These are phyloP conservation scores for Dendroctonus valens DNA, from an alignment of 1,140 invertebrate genomes.

Conservation along the genomic window DNA sequence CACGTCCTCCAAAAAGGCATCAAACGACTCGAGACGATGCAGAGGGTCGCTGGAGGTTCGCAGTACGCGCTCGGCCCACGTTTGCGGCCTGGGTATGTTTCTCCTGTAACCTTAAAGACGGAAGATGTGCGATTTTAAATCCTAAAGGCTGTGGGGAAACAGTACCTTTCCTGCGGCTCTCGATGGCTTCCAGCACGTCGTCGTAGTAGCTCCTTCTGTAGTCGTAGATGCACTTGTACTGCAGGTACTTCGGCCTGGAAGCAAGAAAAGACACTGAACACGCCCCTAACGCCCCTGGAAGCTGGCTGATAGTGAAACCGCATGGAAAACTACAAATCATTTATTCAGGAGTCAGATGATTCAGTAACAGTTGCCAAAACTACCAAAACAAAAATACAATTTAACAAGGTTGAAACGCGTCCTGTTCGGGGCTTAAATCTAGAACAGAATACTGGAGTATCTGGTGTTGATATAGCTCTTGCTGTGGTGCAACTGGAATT, in stretches of 20 bases:
- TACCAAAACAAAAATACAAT: too few relatives aligned
- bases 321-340: too few relatives aligned
- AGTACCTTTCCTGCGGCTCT: constrained; percentile 66
- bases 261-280: neutral
- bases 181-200: constrained; percentile 75
- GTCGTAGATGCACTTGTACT: constrained; percentile 78
- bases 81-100: constrained; percentile 71
- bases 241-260: constrained; percentile 69
- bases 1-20: constrained; percentile 40
- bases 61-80: constrained; percentile 77
- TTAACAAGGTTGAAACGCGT: too few relatives aligned
- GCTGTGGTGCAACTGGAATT: constrained; percentile 43
- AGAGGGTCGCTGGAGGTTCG: constrained; percentile 61
- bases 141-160: neutral
- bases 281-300: too few relatives aligned
- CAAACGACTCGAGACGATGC: constrained; percentile 40
- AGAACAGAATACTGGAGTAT: constrained; percentile 26
- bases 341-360: too few relatives aligned
- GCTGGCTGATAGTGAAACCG: too few relatives aligned
- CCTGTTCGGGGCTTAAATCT: neutral
- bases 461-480: constrained; percentile 46
- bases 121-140: neutral
- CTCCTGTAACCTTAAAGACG: constrained; percentile 44
- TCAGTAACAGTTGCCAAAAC: too few relatives aligned
- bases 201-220: constrained; percentile 81